Evolutionary conservation across 2,797 vertebrate genomes (phyloP), one percentile per base, ranked within the genome.

Genomic region (Avahi laniger): DNA sequence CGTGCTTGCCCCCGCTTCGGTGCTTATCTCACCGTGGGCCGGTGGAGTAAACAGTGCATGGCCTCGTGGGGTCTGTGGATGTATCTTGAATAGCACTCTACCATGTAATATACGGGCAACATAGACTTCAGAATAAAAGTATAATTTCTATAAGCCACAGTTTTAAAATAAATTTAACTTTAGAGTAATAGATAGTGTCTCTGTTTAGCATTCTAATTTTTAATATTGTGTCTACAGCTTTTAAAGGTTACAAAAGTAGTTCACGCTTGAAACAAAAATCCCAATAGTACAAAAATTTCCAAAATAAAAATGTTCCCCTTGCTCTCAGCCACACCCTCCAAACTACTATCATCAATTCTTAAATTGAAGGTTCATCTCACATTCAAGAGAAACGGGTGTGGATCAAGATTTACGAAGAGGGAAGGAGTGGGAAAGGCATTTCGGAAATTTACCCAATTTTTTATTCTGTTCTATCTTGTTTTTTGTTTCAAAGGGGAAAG

Each of bases 181-280:
- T 81, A 89, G 63, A 95, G 24, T 94, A 91, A 79, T 86, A 91
- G 76, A 65, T 84, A 65, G 63, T 94, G 81, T 93, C 46, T 93
- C 69, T 95, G 76, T 86, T 90, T 79, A 88, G 85, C 33, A 35
- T 57, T 80, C 59, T 59, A n/a, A 84, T 87, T 92, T 97, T 81
- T 70, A 80, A 92, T 92, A 84, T n/a, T 59, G 7, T 80, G 50
- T 92, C 75, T 80, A 41, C 20, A 96, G 26, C 79, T 81, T 92
- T 87, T 88, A 79, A n/a, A 93, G 96, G 84, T 92, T 80, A 79
- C 15, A 46, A 54, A 89, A 93, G 33, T 87, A 94, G 80, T 93
- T 92, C 81, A 76, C 91, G 33, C 54, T 93, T 92, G 65, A 94
- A 89, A 85, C n/a, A 93, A 76, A 94, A 93, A 73, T 38, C 54